These are phyloP conservation scores for Listronotus bonariensis DNA, from an alignment of 1,140 invertebrate species.

Conservation along the genomic window DNA sequence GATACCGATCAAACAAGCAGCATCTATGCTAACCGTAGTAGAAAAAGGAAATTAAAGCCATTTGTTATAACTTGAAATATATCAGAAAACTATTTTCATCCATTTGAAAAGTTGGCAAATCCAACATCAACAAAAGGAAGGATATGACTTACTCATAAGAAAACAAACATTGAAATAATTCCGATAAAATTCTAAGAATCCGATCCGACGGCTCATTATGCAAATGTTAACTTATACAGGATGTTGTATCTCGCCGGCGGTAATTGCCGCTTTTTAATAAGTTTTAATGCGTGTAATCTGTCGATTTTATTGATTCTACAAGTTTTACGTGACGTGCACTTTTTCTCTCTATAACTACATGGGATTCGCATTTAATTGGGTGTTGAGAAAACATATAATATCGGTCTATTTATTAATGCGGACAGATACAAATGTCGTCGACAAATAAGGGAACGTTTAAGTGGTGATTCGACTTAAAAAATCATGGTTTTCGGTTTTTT, in stretches of 20 bases:
- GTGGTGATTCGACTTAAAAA: no score
- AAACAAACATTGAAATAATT: conserved; percentile 21
- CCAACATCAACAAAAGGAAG: conserved; percentile 6
- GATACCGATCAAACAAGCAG: no score
- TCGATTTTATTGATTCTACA: conserved; percentile 32
- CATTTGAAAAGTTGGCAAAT: background rate
- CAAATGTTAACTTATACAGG: conserved; percentile 22
- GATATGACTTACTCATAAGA: background rate
- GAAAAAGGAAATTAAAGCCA: no score
- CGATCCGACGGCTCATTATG: conserved; percentile 26
- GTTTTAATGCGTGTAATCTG: conserved; percentile 31
- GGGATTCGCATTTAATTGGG: conserved; percentile 22
- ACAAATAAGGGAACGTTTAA: conserved; percentile 5
- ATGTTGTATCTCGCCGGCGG: conserved; percentile 28
- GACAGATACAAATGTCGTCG: background rate
- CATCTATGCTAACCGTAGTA: no score
- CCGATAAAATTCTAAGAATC: conserved; percentile 21
- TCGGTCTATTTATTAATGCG: background rate
- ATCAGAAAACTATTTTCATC: no score
- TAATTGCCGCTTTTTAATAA: conserved; percentile 30
- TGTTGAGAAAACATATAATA: conserved; percentile 25
- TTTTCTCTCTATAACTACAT: conserved; percentile 2
- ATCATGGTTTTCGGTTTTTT: no score
- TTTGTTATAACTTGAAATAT: no score
- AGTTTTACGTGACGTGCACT: conserved; percentile 21